These are phyloP conservation scores for Pterocles burchelli DNA, from an alignment of 2,113 vertebrate species.

Conservation along the genomic window DNA sequence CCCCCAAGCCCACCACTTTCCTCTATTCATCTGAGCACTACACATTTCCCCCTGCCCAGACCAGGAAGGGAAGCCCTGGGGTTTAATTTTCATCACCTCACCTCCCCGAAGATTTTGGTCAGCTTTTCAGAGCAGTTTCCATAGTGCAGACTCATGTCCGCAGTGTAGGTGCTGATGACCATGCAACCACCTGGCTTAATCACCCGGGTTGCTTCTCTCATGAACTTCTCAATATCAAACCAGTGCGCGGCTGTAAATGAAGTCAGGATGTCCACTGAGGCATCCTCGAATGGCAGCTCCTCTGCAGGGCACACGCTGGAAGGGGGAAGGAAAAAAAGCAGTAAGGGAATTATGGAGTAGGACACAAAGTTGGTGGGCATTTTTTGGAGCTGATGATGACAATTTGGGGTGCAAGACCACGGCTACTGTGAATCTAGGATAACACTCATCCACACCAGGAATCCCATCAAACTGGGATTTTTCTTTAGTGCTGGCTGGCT, in stretches of 20 bases:
- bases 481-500: not conserved
- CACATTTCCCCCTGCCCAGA: accelerated
- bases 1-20: not conserved
- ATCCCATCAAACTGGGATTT: not conserved
- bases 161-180: constrained; percentile 77
- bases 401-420: not conserved
- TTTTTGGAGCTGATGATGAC: not conserved
- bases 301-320: constrained; percentile 78
- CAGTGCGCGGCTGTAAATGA: constrained; percentile 83
- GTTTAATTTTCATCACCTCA: not conserved
- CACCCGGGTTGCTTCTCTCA: constrained; percentile 75
- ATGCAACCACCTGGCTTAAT: constrained; percentile 78
- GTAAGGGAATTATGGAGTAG: accelerated
- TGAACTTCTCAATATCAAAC: constrained; percentile 78
- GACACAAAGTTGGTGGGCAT: accelerated
- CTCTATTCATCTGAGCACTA: too few species aligned
- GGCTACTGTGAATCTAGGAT: not conserved
- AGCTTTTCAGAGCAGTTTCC: constrained; percentile 62
- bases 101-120: constrained; percentile 77
- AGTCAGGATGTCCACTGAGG: constrained; percentile 78
- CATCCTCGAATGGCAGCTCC: constrained; percentile 72
- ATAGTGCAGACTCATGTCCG: constrained; percentile 74
- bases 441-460: not conserved
- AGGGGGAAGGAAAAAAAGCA: not conserved
- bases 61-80: not conserved